phyloP scores from a whole-genome alignment of 2,888 invertebrate species.

The Noctua janthina region DNA sequence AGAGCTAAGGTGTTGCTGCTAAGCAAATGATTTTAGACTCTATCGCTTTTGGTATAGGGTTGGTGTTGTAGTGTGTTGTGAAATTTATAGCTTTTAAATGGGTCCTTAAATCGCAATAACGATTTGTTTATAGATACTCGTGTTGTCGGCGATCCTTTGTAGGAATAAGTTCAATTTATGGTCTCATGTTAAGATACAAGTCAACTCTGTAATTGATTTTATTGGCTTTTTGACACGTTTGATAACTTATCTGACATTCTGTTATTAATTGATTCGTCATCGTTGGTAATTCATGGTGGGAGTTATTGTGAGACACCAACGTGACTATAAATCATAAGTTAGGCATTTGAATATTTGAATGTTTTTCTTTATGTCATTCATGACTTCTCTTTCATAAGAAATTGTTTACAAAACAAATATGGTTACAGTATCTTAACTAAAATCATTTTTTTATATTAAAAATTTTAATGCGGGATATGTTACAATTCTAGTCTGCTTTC shows the following conservation, averaged over 20 bases:
- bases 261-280: constrained; percentile 56
- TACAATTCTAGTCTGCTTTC: neutral
- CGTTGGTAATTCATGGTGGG: constrained; percentile 37
- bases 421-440: neutral
- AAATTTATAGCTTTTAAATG: constrained; percentile 89
- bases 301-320: constrained; percentile 15
- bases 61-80: constrained; percentile 63
- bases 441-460: neutral
- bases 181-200: constrained; percentile 68
- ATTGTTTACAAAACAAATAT: neutral
- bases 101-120: constrained; percentile 90
- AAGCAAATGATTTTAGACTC: constrained; percentile 71
- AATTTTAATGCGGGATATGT: too few species aligned
- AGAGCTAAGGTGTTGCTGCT: constrained; percentile 76
- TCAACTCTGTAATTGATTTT: constrained; percentile 73
- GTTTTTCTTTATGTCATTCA: neutral
- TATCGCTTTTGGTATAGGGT: constrained; percentile 65
- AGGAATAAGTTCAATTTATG: constrained; percentile 80
- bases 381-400: neutral
- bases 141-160: constrained; percentile 81
- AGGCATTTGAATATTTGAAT: neutral
- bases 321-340: constrained; percentile 15
- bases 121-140: constrained; percentile 88
- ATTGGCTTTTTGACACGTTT: constrained; percentile 72
- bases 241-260: constrained; percentile 60